A percentile compares a stretch with the other conserved stretches of the same genome.
phyloP scores from a whole-genome alignment of 2,113 vertebrate genomes.

The Parus major region DNA sequence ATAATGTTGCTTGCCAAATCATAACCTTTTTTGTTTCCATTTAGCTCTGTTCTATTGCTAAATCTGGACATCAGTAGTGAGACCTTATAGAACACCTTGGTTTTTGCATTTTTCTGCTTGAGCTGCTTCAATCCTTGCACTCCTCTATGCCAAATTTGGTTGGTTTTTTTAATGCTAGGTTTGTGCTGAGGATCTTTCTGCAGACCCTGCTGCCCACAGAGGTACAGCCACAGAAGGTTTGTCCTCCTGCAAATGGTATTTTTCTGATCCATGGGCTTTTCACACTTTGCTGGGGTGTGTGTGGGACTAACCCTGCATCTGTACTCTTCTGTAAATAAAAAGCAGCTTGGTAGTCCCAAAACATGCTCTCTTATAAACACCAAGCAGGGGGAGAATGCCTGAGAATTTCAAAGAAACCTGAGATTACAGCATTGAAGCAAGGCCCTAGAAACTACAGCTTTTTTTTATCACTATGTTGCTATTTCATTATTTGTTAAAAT shows the following conservation, averaged over 20 bases:
- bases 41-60: not conserved
- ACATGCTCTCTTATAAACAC: not conserved
- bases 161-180: fast-evolving
- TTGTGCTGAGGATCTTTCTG: not conserved
- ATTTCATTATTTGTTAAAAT: not conserved
- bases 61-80: fast-evolving
- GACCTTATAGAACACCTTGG: fast-evolving
- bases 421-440: not conserved
- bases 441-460: not conserved
- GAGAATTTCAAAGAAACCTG: not conserved
- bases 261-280: not conserved
- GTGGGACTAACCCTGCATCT: not conserved
- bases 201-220: not conserved
- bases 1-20: not conserved
- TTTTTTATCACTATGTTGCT: not conserved
- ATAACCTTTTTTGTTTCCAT: not conserved
- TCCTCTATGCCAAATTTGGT: fast-evolving
- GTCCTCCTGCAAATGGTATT: not conserved
- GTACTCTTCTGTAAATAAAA: not conserved
- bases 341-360: not conserved
- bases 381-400: not conserved
- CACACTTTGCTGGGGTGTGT: fast-evolving
- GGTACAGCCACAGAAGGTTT: not conserved
- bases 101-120: not conserved
- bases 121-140: not conserved